These are phyloP conservation scores for Macrobrachium rosenbergii DNA, from an alignment of 1,140 invertebrate genomes.

Conservation along the genomic window DNA sequence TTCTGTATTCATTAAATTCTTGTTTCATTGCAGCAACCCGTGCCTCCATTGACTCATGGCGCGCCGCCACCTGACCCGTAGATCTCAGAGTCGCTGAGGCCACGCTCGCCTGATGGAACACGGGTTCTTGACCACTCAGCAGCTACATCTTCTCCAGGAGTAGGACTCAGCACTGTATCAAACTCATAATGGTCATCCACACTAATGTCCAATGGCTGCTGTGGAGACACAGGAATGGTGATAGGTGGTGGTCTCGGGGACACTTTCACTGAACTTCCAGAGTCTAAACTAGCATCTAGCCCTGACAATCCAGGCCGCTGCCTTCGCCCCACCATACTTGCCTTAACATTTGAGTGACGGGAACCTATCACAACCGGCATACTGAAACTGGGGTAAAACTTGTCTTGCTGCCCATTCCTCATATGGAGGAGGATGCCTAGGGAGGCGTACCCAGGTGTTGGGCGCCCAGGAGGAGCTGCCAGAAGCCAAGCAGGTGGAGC, in stretches of 20 bases:
- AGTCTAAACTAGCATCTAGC: constrained; percentile 66
- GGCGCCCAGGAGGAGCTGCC: constrained; percentile 65
- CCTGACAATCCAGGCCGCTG: constrained; percentile 67
- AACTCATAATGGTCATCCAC: constrained; percentile 97
- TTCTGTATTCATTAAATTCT: constrained; percentile 93
- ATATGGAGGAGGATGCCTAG: constrained; percentile 64
- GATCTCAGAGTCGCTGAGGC: constrained; percentile 70
- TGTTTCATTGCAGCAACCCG: constrained; percentile 94
- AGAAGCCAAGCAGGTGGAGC: constrained; percentile 65
- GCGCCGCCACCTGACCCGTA: constrained; percentile 67
- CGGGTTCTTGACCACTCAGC: constrained; percentile 70
- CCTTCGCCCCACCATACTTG: constrained; percentile 76
- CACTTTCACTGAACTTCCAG: constrained; percentile 46
- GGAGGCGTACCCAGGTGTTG: constrained; percentile 67
- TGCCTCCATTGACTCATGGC: constrained; percentile 86
- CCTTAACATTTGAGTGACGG: constrained; percentile 71
- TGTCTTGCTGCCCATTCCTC: constrained; percentile 65
- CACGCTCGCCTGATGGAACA: constrained; percentile 68
- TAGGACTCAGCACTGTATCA: constrained; percentile 75
- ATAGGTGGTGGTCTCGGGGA: constrained; percentile 66
- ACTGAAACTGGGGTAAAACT: constrained; percentile 63
- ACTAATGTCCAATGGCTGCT: constrained; percentile 79
- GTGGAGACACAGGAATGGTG: constrained; percentile 66
- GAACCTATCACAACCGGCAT: constrained; percentile 44
- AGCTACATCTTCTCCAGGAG: constrained; percentile 69